A percentile compares a stretch with the other conserved stretches of the same genome.
Evolutionary conservation across 2,888 invertebrate species (phyloP).

Genomic region (Malthinus seriepunctatus): DNA sequence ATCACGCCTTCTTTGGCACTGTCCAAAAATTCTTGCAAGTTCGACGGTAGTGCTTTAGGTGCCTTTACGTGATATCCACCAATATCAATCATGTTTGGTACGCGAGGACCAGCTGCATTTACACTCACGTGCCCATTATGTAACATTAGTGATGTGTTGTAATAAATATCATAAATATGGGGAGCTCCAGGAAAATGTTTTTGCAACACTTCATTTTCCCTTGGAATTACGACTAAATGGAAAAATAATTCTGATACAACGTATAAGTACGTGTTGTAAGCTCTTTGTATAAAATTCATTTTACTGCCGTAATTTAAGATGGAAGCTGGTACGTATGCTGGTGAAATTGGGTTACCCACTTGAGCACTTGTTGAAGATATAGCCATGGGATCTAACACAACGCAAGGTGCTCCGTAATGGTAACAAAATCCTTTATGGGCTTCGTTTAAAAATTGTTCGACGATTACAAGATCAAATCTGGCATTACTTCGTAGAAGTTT

Average conservation of each 20-base stretch:
- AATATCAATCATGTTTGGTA: constrained; percentile 61
- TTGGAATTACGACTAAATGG: constrained; percentile 25
- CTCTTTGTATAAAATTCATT: constrained; percentile 60
- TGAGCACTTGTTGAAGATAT: constrained; percentile 55
- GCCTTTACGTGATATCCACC: constrained; percentile 58
- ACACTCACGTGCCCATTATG: constrained; percentile 56
- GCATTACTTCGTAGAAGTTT: constrained; percentile 44
- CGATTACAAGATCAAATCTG: constrained; percentile 51
- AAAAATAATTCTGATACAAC: constrained; percentile 25
- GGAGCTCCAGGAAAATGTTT: constrained; percentile 40
- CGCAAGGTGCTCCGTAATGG: constrained; percentile 48
- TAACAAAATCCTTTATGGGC: constrained; percentile 52
- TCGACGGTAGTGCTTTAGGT: constrained; percentile 44
- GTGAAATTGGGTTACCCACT: constrained; percentile 56
- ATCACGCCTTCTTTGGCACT: constrained; percentile 59
- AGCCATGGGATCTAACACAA: constrained; percentile 54
- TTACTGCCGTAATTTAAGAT: constrained; percentile 51
- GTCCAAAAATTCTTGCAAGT: constrained; percentile 59
- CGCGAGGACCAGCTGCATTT: constrained; percentile 56
- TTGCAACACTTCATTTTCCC: constrained; percentile 35
- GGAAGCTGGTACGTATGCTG: constrained; percentile 57
- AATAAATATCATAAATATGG: constrained; percentile 33
- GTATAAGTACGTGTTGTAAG: constrained; percentile 55
- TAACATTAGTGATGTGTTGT: constrained; percentile 42
- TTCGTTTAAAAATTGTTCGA: constrained; percentile 58